phyloP scores from a whole-genome alignment of 2,113 vertebrate genomes.

The Larimichthys polyactis region DNA sequence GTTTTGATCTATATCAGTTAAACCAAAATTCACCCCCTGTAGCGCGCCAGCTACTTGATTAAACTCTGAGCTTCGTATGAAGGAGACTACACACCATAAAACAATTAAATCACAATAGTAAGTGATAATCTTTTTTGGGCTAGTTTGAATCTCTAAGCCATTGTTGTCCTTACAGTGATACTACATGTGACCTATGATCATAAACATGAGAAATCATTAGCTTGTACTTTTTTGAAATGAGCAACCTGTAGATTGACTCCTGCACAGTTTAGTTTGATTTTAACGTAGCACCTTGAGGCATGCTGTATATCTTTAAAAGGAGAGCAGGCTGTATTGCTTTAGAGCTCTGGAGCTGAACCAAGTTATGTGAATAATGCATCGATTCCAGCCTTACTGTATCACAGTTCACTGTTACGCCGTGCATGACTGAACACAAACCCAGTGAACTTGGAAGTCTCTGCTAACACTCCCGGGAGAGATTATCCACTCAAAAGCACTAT shows the following conservation, averaged over 20 bases:
- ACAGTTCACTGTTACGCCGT: constrained; percentile 60
- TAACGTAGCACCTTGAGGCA: background rate
- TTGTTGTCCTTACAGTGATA: background rate
- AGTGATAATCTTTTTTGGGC: background rate
- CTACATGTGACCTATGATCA: background rate
- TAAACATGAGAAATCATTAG: constrained; percentile 10
- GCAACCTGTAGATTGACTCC: constrained; percentile 18
- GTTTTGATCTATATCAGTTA: background rate
- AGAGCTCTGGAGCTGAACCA: constrained; percentile 51
- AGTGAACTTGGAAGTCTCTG: constrained; percentile 64
- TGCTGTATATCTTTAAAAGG: constrained; percentile 44
- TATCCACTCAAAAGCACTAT: constrained; percentile 51
- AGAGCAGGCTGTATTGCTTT: constrained; percentile 33
- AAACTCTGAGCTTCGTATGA: background rate
- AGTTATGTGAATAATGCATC: constrained; percentile 78
- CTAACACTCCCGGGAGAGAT: constrained; percentile 63
- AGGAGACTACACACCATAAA: background rate
- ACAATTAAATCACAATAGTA: background rate
- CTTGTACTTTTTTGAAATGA: background rate
- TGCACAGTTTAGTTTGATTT: constrained; percentile 9
- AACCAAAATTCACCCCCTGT: background rate
- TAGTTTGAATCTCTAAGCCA: background rate
- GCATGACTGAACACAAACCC: constrained; percentile 77
- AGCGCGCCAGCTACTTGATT: background rate
- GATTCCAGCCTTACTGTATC: constrained; percentile 63